Percentiles rank a stretch among this genome's conserved stretches.
phyloP scores from a whole-genome alignment of 1,140 invertebrate species.

The Arctopsyche grandis region DNA sequence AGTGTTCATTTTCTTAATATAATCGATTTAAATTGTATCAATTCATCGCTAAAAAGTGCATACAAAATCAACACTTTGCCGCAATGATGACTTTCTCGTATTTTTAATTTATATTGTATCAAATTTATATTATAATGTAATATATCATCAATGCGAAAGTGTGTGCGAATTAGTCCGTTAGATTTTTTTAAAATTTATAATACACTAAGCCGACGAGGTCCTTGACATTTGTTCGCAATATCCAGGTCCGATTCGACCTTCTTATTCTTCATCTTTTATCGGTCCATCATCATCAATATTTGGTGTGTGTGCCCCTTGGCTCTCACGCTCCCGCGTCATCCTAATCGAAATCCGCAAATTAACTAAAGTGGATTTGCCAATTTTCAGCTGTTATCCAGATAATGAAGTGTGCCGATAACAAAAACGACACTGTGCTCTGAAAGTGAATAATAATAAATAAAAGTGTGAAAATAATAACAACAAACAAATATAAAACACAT shows the following conservation, averaged over 20 bases:
- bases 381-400: background rate
- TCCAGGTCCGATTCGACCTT: background rate
- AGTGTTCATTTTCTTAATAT: background rate
- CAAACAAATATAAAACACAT: background rate
- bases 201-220: background rate
- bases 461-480: background rate
- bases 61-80: no score
- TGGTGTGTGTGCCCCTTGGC: background rate
- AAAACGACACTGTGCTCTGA: background rate
- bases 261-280: background rate
- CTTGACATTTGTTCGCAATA: constrained; percentile 1
- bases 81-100: no score
- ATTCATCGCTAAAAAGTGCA: no score
- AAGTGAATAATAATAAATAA: no score
- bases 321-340: constrained; percentile 9
- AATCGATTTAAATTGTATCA: no score
- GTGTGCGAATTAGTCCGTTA: no score
- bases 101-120: no score
- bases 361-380: constrained; percentile 20
- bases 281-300: constrained; percentile 2
- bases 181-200: no score
- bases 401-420: background rate
- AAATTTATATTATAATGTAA: no score
- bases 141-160: no score
- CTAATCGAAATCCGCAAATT: constrained; percentile 1